Conservation (phyloP, 1,140 invertebrate species). For the Drosophila bipectinata region DNA sequence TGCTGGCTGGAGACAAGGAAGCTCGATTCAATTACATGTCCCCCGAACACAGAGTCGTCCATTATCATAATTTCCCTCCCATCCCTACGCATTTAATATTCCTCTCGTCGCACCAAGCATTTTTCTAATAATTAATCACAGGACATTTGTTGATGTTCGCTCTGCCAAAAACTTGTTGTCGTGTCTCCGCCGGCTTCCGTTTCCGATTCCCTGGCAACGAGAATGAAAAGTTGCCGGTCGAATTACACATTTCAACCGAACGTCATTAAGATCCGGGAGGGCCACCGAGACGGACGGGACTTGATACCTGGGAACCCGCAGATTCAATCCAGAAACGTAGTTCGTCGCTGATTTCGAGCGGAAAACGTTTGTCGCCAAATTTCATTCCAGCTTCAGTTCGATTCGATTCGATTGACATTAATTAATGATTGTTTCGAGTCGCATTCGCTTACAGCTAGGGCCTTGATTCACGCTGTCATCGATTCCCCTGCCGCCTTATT, state of each 20-base stretch:
- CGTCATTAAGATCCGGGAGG: conserved; percentile 31
- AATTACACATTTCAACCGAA: conserved; percentile 60
- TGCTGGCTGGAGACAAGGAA: neutral
- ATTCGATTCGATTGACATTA: conserved; percentile 80
- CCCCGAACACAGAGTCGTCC: too few species aligned
- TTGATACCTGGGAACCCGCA: conserved; percentile 55
- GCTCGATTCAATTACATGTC: neutral
- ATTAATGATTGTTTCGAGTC: conserved; percentile 79
- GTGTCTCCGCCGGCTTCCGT: conserved; percentile 55
- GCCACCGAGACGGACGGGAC: neutral
- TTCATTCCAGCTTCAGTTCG: conserved; percentile 70
- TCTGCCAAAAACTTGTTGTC: conserved; percentile 65
- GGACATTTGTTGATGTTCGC: conserved; percentile 65
- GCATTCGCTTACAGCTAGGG: conserved; percentile 50
- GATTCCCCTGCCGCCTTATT: conserved; percentile 67
- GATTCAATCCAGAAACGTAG: conserved; percentile 5
- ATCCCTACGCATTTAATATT: conserved; percentile 8
- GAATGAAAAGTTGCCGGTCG: conserved; percentile 59
- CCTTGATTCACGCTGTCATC: conserved; percentile 75
- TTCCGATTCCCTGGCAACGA: conserved; percentile 15
- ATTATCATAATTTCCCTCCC: too few species aligned
- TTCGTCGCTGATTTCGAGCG: conserved; percentile 70
- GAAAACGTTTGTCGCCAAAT: conserved; percentile 82
- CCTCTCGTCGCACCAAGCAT: conserved; percentile 8
- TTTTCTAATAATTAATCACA: conserved; percentile 68